Evolutionary conservation across 92 coral and sea anemone species (phyloP).

Genomic region (Phenganax marumi): DNA sequence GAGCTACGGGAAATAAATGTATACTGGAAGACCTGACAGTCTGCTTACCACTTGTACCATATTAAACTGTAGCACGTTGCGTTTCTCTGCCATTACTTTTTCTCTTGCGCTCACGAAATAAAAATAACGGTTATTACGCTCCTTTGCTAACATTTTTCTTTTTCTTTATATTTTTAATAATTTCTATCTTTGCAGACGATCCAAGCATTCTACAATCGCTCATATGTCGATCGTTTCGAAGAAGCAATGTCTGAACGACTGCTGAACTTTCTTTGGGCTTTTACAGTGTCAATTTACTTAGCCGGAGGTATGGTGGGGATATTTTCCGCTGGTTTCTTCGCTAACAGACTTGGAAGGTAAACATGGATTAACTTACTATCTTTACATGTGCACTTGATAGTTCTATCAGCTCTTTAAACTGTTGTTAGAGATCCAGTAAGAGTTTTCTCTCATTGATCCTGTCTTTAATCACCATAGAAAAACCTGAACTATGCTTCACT

Average conservation of each 20-base stretch:
- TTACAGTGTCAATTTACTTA: slow-evolving; percentile 1
- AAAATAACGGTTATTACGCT: neutral
- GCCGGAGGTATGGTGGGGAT: slow-evolving; percentile 25
- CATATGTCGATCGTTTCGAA: slow-evolving; percentile 5
- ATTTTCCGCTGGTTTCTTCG: slow-evolving; percentile 17
- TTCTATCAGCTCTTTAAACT: too few species aligned
- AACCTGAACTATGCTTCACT: neutral
- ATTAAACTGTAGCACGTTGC: too few species aligned
- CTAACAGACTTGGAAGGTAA: slow-evolving; percentile 24
- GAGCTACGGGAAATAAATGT: too few species aligned
- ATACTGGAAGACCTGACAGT: too few species aligned
- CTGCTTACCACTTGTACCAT: too few species aligned
- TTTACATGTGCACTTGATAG: neutral
- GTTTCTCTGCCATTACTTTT: too few species aligned
- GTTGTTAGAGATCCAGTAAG: neutral
- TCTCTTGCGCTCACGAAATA: neutral
- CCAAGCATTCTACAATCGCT: slow-evolving; percentile 7
- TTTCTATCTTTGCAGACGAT: slow-evolving; percentile 5
- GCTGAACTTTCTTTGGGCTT: slow-evolving; percentile 10
- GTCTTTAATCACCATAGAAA: neutral
- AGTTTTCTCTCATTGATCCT: too few species aligned
- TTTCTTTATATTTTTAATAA: neutral
- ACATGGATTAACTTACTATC: neutral
- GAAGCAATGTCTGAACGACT: neutral
- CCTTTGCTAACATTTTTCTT: neutral